phyloP scores from a whole-genome alignment of 2,113 vertebrate genomes.

The Aptenodytes patagonicus region DNA sequence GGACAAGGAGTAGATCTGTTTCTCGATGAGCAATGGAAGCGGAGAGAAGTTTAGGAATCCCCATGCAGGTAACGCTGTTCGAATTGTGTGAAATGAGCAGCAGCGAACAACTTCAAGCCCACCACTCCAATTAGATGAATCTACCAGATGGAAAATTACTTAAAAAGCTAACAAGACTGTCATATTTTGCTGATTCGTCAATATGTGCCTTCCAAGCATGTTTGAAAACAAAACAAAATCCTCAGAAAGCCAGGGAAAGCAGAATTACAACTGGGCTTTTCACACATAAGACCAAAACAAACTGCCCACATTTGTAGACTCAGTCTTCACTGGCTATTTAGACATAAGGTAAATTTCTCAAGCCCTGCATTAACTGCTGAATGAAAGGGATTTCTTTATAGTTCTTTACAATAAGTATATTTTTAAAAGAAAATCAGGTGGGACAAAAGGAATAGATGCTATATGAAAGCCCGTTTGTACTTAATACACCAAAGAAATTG shows the following conservation, averaged over 20 bases:
- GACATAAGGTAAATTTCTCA: background rate
- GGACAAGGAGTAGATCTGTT: background rate
- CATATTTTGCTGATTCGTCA: conserved; percentile 10
- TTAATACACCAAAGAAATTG: background rate
- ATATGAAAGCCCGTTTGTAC: background rate
- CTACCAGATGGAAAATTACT: conserved; percentile 27
- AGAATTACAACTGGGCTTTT: background rate
- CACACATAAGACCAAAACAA: background rate
- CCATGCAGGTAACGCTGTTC: background rate
- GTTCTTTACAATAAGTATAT: background rate
- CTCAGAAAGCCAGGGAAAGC: background rate
- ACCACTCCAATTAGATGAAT: background rate
- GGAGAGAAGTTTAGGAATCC: background rate
- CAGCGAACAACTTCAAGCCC: background rate
- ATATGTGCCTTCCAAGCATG: background rate
- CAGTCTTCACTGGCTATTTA: background rate
- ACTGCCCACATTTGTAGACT: background rate
- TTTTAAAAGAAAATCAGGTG: background rate
- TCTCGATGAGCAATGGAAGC: background rate
- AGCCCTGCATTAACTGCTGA: background rate
- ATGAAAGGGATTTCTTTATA: background rate
- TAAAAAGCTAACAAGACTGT: conserved; percentile 6
- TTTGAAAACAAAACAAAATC: conserved; percentile 6
- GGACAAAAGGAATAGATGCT: background rate
- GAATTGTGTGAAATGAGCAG: background rate